These are phyloP conservation scores for Drosophila lowei DNA, from an alignment of 1,140 invertebrate genomes.

Conservation along the genomic window DNA sequence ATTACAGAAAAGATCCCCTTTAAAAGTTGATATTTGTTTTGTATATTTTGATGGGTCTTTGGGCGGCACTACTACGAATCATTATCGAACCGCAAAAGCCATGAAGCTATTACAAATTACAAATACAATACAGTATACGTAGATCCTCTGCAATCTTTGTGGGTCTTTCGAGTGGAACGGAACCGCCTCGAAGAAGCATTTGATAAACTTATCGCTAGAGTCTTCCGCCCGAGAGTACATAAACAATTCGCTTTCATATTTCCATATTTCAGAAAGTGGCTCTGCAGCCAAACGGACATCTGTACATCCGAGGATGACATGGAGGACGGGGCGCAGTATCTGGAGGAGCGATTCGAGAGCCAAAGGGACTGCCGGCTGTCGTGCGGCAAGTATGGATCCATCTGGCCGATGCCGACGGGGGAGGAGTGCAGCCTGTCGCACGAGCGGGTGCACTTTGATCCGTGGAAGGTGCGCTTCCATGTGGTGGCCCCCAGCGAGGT, in stretches of 20 bases:
- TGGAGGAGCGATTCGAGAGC: slow-evolving; percentile 73
- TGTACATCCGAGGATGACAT: slow-evolving; percentile 44
- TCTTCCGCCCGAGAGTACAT: no score
- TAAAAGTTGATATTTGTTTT: no score
- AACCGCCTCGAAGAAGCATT: no score
- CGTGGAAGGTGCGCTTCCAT: slow-evolving; percentile 85
- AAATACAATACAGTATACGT: no score
- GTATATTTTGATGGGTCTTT: no score
- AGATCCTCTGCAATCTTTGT: no score
- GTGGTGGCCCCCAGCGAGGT: slow-evolving; percentile 83
- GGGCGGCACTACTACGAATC: no score
- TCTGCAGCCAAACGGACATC: slow-evolving; percentile 55
- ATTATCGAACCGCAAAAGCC: no score
- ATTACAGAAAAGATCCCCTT: no score
- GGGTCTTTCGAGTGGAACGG: no score
- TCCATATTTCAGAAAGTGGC: slow-evolving; percentile 51
- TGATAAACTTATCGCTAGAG: no score
- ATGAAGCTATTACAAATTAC: no score
- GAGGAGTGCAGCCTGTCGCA: slow-evolving; percentile 79
- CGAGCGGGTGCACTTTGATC: slow-evolving; percentile 84
- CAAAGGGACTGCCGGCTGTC: slow-evolving; percentile 86
- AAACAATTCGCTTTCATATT: background rate
- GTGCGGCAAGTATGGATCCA: slow-evolving; percentile 87
- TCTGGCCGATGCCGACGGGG: slow-evolving; percentile 89
- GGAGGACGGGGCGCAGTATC: background rate